phyloP scores from a whole-genome alignment of 2,113 vertebrate species.

The Eulemur rufifrons region DNA sequence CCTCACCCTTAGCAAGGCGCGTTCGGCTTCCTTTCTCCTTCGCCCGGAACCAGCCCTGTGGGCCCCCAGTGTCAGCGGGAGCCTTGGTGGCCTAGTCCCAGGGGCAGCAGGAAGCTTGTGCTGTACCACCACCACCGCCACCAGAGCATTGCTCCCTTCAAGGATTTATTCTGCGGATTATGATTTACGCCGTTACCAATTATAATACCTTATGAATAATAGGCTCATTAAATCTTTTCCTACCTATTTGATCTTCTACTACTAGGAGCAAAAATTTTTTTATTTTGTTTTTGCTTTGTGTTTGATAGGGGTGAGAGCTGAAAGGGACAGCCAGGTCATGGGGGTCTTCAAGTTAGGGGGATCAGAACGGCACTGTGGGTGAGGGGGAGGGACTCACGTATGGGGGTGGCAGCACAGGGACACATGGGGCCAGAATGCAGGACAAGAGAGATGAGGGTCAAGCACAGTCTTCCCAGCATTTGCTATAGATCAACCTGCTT shows the following conservation, averaged over 20 bases:
- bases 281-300: background rate
- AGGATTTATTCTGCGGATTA: background rate
- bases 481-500: background rate
- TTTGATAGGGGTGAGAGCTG: background rate
- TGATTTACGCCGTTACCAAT: background rate
- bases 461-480: background rate
- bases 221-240: background rate
- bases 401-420: background rate
- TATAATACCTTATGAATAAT: background rate
- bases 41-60: background rate
- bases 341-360: background rate
- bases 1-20: background rate
- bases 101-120: background rate
- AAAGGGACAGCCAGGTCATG: background rate
- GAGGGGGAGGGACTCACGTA: too few species aligned
- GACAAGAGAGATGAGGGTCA: background rate
- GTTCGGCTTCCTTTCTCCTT: background rate
- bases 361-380: background rate
- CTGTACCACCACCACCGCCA: background rate
- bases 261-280: background rate
- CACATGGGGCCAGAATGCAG: background rate
- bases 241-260: background rate
- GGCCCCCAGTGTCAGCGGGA: fast-evolving
- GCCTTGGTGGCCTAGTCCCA: background rate
- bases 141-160: background rate